Percentiles rank a stretch among this genome's conserved stretches.
phyloP scores from a whole-genome alignment of 2,797 vertebrate species.

The Florisuga fusca region DNA sequence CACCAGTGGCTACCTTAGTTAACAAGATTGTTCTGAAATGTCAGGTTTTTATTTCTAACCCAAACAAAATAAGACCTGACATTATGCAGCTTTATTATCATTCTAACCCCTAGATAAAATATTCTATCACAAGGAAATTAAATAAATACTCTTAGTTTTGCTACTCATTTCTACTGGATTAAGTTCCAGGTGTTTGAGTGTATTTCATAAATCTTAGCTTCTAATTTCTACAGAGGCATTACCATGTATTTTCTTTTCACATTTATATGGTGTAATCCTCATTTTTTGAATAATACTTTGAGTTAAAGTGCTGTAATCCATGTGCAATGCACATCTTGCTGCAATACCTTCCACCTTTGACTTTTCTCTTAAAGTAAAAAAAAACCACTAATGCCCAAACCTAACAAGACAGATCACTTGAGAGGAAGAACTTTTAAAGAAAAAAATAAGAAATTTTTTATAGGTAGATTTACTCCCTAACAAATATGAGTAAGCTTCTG shows the following conservation, averaged over 20 bases:
- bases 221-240: constrained; percentile 63
- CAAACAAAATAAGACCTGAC: constrained; percentile 32
- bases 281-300: constrained; percentile 24
- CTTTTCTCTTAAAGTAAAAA: constrained; percentile 2
- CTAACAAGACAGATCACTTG: not conserved
- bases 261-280: constrained; percentile 29
- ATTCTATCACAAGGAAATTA: constrained; percentile 27
- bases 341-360: constrained; percentile 28
- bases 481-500: not conserved
- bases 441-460: constrained; percentile 1
- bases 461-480: not conserved
- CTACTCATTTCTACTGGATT: constrained; percentile 62
- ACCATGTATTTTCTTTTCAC: constrained; percentile 28
- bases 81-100: constrained; percentile 42
- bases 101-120: constrained; percentile 38
- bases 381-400: not conserved
- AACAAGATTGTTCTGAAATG: constrained; percentile 31
- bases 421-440: constrained; percentile 16
- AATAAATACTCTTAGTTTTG: constrained; percentile 61
- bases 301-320: constrained; percentile 25
- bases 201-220: constrained; percentile 65
- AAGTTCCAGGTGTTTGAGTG: constrained; percentile 45
- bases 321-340: constrained; percentile 10
- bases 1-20: constrained; percentile 28
- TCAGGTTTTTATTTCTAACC: constrained; percentile 42